Conservation (phyloP, 2,797 vertebrate genomes). For the Limnodromus scolopaceus region DNA sequence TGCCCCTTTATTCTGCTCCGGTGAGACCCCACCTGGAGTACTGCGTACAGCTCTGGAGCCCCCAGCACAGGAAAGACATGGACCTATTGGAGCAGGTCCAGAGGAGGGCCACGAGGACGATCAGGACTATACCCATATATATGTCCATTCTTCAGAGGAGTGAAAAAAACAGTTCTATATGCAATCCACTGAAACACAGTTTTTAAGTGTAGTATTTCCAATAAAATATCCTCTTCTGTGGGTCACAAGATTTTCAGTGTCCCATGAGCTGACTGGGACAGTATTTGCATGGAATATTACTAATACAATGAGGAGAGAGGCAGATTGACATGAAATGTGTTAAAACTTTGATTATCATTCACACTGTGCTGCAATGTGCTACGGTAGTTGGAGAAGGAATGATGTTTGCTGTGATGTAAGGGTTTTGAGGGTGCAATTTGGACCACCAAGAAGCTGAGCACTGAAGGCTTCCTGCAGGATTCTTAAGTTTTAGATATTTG, state of each 20-base stretch:
- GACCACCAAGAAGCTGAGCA: background rate
- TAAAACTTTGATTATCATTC: background rate
- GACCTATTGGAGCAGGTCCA: fast-evolving
- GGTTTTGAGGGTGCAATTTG: background rate
- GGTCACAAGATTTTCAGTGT: background rate
- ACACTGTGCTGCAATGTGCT: background rate
- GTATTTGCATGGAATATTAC: background rate
- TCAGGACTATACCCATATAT: background rate
- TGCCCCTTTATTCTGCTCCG: background rate
- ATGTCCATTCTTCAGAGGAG: background rate
- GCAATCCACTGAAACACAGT: background rate
- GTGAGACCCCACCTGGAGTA: background rate
- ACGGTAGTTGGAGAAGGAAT: background rate
- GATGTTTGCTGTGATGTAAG: background rate
- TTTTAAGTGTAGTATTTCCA: background rate
- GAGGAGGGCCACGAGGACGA: background rate
- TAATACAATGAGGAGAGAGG: background rate
- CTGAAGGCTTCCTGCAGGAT: background rate
- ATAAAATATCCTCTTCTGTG: background rate
- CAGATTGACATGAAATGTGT: background rate
- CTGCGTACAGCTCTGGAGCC: fast-evolving
- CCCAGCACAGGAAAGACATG: fast-evolving
- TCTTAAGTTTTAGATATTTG: background rate
- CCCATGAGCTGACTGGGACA: background rate
- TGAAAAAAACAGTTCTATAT: background rate